phyloP scores from a whole-genome alignment of 2,113 vertebrate genomes.

The Seriola quinqueradiata region DNA sequence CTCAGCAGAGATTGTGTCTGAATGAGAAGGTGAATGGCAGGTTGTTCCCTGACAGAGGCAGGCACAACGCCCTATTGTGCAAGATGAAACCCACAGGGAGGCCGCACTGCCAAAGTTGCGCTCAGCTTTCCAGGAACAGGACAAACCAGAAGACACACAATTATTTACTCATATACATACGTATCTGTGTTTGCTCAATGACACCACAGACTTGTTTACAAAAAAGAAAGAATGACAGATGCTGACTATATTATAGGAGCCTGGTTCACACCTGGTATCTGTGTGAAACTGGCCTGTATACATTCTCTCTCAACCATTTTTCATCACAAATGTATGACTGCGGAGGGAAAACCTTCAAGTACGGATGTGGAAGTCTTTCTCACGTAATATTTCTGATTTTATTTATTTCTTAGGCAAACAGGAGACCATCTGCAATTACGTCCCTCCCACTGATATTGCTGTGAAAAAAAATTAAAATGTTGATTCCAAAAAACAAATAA shows the following conservation, averaged over 20 bases:
- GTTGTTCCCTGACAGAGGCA: conserved; percentile 52
- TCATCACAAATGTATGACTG: background rate
- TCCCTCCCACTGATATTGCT: background rate
- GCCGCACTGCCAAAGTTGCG: conserved; percentile 34
- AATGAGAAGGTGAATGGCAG: conserved; percentile 62
- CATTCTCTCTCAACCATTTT: background rate
- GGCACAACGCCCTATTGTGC: conserved; percentile 60
- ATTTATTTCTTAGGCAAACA: conserved; percentile 5
- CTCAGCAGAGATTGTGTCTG: conserved; percentile 29
- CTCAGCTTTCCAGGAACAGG: conserved; percentile 62
- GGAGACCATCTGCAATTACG: background rate
- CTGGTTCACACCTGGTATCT: background rate
- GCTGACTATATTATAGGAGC: background rate
- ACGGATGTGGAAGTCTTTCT: background rate
- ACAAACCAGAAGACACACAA: conserved; percentile 39
- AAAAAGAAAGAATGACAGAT: background rate
- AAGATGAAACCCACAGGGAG: conserved; percentile 50
- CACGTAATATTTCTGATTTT: background rate
- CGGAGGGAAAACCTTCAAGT: background rate
- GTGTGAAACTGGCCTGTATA: background rate
- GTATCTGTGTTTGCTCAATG: background rate
- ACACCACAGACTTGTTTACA: background rate
- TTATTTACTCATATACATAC: conserved; percentile 17
- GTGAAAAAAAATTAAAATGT: background rate
- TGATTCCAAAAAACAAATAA: background rate